These are phyloP conservation scores for Miniopterus natalensis DNA, from an alignment of 2,113 vertebrate species.

Conservation along the genomic window DNA sequence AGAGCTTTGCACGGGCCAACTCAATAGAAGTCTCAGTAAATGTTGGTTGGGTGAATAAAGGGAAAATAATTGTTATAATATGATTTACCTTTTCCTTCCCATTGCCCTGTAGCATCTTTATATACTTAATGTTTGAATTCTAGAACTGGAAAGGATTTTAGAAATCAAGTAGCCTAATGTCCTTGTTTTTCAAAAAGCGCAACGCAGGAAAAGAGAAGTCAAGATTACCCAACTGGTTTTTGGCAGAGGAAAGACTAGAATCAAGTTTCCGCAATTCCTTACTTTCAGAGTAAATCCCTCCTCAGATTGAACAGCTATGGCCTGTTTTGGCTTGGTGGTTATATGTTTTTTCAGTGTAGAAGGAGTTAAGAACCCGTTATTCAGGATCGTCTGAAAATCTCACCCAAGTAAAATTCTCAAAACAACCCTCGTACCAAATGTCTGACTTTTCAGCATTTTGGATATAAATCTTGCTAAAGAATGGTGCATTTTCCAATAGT, in stretches of 20 bases:
- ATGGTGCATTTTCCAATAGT: background rate
- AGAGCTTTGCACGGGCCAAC: background rate
- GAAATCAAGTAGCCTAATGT: slow-evolving; percentile 18
- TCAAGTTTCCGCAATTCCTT: background rate
- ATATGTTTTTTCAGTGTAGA: background rate
- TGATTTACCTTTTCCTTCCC: background rate
- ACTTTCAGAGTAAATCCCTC: slow-evolving; percentile 34
- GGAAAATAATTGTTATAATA: background rate
- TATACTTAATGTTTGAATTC: background rate
- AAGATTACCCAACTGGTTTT: slow-evolving; percentile 21
- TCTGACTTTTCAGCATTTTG: background rate
- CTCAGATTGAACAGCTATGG: background rate
- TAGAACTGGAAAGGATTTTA: slow-evolving; percentile 40
- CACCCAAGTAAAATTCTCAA: slow-evolving; percentile 26
- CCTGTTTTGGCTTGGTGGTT: background rate
- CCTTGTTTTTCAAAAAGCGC: slow-evolving; percentile 25
- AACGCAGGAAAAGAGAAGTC: background rate
- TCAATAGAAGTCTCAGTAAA: background rate
- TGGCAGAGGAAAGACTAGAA: slow-evolving; percentile 14
- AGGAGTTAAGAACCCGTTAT: slow-evolving; percentile 15
- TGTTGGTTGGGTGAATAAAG: background rate
- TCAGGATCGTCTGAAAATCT: slow-evolving; percentile 22
- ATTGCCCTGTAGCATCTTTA: background rate
- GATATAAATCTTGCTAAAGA: background rate
- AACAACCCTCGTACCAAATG: background rate